phyloP scores from a whole-genome alignment of 2,113 vertebrate species.

The Mola mola region DNA sequence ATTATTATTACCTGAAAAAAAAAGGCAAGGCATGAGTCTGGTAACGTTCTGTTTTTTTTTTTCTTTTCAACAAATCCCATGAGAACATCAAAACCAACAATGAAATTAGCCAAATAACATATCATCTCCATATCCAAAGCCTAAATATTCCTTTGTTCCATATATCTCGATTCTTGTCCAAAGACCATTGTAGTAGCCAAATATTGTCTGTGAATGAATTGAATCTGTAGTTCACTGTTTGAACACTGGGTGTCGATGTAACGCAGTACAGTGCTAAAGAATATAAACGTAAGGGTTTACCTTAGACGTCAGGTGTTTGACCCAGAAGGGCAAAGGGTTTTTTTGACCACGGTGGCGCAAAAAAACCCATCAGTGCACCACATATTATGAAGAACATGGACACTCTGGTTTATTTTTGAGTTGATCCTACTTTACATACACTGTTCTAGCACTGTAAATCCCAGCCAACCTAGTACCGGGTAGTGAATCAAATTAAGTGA shows the following conservation, averaged over 20 bases:
- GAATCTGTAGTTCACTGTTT: no score
- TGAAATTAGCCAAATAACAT: neutral
- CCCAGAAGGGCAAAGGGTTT: no score
- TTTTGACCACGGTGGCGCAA: no score
- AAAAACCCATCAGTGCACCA: slow-evolving; percentile 4
- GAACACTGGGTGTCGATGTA: no score
- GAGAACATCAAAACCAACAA: neutral
- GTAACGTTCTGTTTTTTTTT: neutral
- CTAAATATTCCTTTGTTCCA: neutral
- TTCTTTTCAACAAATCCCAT: slow-evolving; percentile 1
- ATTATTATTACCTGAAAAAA: slow-evolving; percentile 12
- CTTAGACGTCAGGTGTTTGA: no score
- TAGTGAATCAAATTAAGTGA: no score
- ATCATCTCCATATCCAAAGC: neutral
- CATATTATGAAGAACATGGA: slow-evolving; percentile 1
- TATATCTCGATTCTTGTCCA: neutral
- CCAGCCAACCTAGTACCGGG: neutral
- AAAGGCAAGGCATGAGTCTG: neutral
- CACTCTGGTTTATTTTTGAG: neutral
- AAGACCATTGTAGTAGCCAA: no score
- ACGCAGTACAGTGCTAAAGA: no score
- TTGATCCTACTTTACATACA: neutral
- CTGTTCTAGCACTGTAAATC: neutral
- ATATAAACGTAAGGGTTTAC: no score
- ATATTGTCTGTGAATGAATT: no score